Evolutionary conservation across 2,888 invertebrate genomes (phyloP).

Genomic region (Lucinisca nassula): DNA sequence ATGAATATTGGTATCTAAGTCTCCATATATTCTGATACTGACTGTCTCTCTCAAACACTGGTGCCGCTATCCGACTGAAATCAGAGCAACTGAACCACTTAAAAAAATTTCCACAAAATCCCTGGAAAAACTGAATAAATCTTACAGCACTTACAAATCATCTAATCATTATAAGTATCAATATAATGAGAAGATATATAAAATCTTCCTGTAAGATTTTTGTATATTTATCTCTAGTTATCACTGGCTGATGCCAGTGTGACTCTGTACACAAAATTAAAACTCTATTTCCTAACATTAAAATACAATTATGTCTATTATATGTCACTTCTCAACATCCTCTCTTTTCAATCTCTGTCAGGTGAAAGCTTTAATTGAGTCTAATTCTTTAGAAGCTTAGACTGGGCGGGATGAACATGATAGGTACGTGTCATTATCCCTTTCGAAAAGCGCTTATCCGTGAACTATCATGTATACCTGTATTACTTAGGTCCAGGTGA

Average conservation of each 20-base stretch:
- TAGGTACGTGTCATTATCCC: not conserved
- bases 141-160: no score
- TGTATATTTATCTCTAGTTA: not conserved
- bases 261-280: not conserved
- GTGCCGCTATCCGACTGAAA: no score
- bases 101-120: no score
- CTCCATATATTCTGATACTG: no score
- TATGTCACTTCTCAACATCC: conserved; percentile 8
- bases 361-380: not conserved
- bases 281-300: conserved; percentile 10
- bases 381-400: not conserved
- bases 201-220: not conserved
- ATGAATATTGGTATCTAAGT: no score
- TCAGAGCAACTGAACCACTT: no score
- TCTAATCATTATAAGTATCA: no score
- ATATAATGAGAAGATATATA: no score
- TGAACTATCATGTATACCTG: not conserved
- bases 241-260: not conserved
- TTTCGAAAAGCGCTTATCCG: not conserved
- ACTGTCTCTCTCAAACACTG: no score
- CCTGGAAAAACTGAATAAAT: no score
- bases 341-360: conserved; percentile 3
- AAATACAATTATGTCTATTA: conserved; percentile 1
- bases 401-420: not conserved
- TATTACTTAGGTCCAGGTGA: no score